A percentile compares a stretch with the other conserved stretches of the same genome.
Evolutionary conservation across 2,797 vertebrate genomes (phyloP).

Genomic region (Falco rusticolus): DNA sequence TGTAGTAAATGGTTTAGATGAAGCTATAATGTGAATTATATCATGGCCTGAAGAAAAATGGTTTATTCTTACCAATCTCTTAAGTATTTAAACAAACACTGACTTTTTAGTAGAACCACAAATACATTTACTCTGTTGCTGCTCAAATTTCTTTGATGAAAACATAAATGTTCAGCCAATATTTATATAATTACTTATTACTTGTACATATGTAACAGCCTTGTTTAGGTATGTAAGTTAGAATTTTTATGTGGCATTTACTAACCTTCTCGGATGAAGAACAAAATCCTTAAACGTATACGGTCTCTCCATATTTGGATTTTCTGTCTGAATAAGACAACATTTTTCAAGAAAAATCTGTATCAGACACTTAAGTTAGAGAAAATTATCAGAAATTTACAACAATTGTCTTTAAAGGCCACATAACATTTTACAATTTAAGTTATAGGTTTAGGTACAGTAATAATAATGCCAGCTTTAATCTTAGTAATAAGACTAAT

Average conservation of each 20-base stretch:
- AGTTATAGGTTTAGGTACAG: not conserved
- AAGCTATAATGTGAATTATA: not conserved
- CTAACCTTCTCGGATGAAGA: constrained; percentile 96
- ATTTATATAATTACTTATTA: too few species aligned
- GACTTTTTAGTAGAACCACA: not conserved
- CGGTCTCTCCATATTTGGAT: constrained; percentile 91
- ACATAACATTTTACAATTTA: not conserved
- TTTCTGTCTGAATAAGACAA: constrained; percentile 90
- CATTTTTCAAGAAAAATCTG: constrained; percentile 44
- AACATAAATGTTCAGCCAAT: not conserved
- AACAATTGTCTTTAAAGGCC: not conserved
- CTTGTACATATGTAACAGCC: not conserved
- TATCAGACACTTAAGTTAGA: constrained; percentile 18
- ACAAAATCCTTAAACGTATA: constrained; percentile 98
- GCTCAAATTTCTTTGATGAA: not conserved
- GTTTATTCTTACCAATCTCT: not conserved
- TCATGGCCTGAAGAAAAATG: not conserved
- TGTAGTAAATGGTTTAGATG: not conserved
- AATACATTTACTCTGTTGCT: not conserved
- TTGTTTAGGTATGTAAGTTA: not conserved
- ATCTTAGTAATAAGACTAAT: not conserved
- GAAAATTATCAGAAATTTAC: not conserved
- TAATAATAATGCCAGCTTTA: not conserved
- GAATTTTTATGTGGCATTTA: constrained; percentile 5
- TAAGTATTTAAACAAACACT: not conserved